These are phyloP conservation scores for Lineus longissimus DNA, from an alignment of 1,140 invertebrate species.

Conservation along the genomic window DNA sequence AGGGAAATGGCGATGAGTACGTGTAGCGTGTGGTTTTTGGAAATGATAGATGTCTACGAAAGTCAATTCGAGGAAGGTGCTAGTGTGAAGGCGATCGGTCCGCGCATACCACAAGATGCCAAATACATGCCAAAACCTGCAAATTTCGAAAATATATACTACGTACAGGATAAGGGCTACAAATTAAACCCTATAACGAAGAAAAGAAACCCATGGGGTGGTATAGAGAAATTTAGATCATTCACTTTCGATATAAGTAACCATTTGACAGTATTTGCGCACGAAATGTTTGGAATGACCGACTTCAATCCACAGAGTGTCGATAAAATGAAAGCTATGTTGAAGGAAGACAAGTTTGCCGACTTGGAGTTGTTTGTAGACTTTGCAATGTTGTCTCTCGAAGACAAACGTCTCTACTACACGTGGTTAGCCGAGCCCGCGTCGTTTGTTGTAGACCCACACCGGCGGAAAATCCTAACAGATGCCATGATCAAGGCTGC, in stretches of 20 bases:
- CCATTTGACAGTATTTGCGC: constrained; percentile 6
- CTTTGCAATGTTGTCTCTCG: constrained; percentile 2
- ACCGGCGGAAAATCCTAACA: neutral
- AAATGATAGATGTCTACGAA: constrained; percentile 2
- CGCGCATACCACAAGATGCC: constrained; percentile 1
- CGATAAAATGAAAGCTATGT: constrained; percentile 6
- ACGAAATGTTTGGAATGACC: constrained; percentile 4
- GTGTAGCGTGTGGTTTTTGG: constrained; percentile 8
- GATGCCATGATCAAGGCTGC: constrained; percentile 1
- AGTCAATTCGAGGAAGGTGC: constrained; percentile 6
- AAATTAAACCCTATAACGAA: constrained; percentile 5
- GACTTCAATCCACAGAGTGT: constrained; percentile 6
- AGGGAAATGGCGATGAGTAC: constrained; percentile 5
- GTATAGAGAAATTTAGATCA: neutral
- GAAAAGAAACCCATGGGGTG: neutral
- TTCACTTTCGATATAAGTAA: neutral
- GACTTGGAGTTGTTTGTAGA: constrained; percentile 7
- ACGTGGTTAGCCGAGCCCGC: constrained; percentile 1
- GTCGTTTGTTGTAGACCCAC: neutral
- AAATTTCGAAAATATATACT: constrained; percentile 4
- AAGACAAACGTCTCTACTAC: constrained; percentile 5
- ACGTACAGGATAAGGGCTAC: constrained; percentile 1
- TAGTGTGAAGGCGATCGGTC: neutral
- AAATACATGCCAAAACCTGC: constrained; percentile 6
- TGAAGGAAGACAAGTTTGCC: constrained; percentile 1